Percentiles rank a stretch among this genome's conserved stretches.
Conservation (phyloP, 1,140 invertebrate species). For the Ostrea edulis region DNA sequence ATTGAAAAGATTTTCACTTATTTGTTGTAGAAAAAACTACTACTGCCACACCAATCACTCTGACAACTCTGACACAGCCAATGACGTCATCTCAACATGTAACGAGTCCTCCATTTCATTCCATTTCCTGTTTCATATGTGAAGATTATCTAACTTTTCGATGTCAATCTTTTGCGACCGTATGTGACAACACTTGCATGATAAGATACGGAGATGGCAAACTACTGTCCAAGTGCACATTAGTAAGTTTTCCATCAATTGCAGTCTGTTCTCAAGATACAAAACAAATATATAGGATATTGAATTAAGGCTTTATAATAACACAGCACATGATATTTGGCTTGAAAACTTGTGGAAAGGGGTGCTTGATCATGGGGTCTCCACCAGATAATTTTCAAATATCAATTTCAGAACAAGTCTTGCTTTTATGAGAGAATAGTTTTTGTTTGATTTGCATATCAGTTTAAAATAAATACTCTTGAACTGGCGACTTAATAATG, state of each 20-base stretch:
- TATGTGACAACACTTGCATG: conserved; percentile 10
- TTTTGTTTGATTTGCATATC: too few species aligned
- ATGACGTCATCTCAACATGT: not conserved
- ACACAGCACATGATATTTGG: too few species aligned
- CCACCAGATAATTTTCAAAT: too few species aligned
- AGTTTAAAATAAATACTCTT: too few species aligned
- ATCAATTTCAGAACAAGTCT: too few species aligned
- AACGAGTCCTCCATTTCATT: not conserved
- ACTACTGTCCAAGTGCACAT: not conserved
- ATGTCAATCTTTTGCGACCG: not conserved
- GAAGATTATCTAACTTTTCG: conserved; percentile 26
- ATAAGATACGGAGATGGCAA: not conserved
- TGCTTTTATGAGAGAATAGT: too few species aligned
- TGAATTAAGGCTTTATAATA: too few species aligned
- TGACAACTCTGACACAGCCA: not conserved
- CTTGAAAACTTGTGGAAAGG: too few species aligned
- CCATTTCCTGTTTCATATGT: conserved; percentile 16
- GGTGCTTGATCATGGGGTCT: too few species aligned
- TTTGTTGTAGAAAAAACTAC: not conserved
- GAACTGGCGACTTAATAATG: too few species aligned
- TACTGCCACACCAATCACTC: not conserved
- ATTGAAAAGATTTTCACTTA: not conserved
- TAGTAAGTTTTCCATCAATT: not conserved
- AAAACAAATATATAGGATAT: not conserved
- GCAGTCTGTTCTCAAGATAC: not conserved